A percentile compares a stretch with the other conserved stretches of the same genome.
These are phyloP conservation scores for Clarias laeviceps DNA, from an alignment of 2,797 vertebrate genomes.

Conservation along the genomic window DNA sequence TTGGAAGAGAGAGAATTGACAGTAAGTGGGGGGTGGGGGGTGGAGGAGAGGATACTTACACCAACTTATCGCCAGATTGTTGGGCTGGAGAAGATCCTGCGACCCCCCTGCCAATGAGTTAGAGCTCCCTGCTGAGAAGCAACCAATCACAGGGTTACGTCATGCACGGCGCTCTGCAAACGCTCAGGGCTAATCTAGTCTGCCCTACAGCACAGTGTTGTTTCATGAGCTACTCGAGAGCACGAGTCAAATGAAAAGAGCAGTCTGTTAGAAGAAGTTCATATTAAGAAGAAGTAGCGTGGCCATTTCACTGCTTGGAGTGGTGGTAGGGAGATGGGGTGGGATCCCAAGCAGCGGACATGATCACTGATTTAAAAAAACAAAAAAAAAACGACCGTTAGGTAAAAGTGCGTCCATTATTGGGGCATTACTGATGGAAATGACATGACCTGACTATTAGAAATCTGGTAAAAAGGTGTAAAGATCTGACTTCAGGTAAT, in stretches of 20 bases:
- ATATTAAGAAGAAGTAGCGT: neutral
- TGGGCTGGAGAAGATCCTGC: conserved; percentile 85
- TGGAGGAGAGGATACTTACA: conserved; percentile 79
- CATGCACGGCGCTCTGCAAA: conserved; percentile 62
- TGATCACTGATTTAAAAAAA: neutral
- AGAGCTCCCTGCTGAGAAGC: conserved; percentile 82
- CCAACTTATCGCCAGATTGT: conserved; percentile 86
- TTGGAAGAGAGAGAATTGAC: conserved; percentile 51
- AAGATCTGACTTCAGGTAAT: neutral
- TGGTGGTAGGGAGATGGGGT: no score
- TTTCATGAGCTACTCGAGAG: conserved; percentile 60
- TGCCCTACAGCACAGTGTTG: conserved; percentile 50
- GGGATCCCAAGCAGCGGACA: neutral
- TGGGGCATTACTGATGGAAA: neutral
- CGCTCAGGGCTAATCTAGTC: conserved; percentile 55
- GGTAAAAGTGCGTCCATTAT: neutral
- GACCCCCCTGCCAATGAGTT: conserved; percentile 82
- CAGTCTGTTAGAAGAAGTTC: neutral
- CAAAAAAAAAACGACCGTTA: no score
- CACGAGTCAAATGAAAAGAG: conserved; percentile 52
- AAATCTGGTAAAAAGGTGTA: neutral
- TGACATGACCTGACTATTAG: neutral
- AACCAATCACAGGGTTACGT: conserved; percentile 83
- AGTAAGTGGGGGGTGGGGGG: conserved; percentile 47
- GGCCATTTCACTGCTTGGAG: neutral